Evolutionary conservation across 2,113 vertebrate species (phyloP), one percentile per base, ranked within the genome.

Genomic region (Pipra filicauda): DNA sequence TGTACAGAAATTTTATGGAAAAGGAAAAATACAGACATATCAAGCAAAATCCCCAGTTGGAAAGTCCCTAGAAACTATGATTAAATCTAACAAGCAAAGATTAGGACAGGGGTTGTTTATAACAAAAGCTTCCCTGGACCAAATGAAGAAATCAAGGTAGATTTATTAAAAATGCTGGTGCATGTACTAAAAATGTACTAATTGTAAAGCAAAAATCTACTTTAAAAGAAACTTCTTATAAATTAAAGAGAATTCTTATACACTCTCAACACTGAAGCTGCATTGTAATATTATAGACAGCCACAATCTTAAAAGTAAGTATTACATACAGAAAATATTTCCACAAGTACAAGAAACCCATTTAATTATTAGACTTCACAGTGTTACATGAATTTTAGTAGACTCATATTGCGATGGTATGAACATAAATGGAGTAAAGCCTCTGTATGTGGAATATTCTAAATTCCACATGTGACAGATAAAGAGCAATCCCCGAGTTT

Each of bases 71-170:
- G 51, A 86, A 27, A 51, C 35, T n/a, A 83, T 82, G 33, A 41
- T 77, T 31, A 88, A 89, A 82, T 8, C 23, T 49, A 69, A 92
- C 24, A 94, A 77, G 76, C 30, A 78, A 83, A 88, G 66, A 74
- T 16, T 67, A 85, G 43, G 11, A 77, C 10, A 86, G n/a, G 9
- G 3, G 57, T 83, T 75, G 33, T 57, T 94, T 82, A 30, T 57
- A 33, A 89, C 41, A 86, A 91, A 81, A 82, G 61, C 59, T 84
- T 91, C 76, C 70, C 49, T 62, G 52, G 87, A 86, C 23, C 76
- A 88, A 95, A 88, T 13, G 33, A 85, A 91, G 78, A 90, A 88
- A 83, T 65, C 52, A 77, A 95, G 48, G 31, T 30, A 91, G 52
- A 71, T 64, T 51, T 61, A 79, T 54, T 85, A 41, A 92, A 88